These are phyloP conservation scores for Enteromius argenteus DNA, from an alignment of 2,797 vertebrate genomes.

Conservation along the genomic window DNA sequence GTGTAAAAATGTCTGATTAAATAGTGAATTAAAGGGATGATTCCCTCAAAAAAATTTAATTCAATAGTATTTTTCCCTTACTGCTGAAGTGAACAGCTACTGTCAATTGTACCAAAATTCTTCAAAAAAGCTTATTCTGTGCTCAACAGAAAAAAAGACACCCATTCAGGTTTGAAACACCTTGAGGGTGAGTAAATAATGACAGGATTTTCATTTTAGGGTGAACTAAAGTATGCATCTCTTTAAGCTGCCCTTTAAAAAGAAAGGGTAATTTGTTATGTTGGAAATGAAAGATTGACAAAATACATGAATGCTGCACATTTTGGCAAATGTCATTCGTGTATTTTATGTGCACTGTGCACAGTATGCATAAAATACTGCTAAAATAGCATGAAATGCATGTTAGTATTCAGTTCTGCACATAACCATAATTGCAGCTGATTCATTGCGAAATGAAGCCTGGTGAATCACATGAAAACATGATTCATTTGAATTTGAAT, in stretches of 20 bases:
- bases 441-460: slow-evolving; percentile 30
- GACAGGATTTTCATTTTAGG: neutral
- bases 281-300: neutral
- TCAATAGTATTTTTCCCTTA: neutral
- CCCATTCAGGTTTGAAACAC: neutral
- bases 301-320: neutral
- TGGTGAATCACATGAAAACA: slow-evolving; percentile 35
- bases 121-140: neutral
- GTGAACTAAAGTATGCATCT: neutral
- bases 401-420: slow-evolving; percentile 1
- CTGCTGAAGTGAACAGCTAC: neutral
- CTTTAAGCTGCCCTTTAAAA: neutral
- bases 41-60: neutral
- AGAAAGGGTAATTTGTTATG: neutral
- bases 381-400: neutral
- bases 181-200: neutral
- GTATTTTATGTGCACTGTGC: neutral
- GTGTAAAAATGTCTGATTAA: neutral
- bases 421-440: neutral
- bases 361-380: neutral
- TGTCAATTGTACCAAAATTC: neutral
- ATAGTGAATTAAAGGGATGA: neutral
- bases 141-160: neutral
- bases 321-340: neutral
- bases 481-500: slow-evolving; percentile 42